phyloP scores from a whole-genome alignment of 2,797 vertebrate species.

The Dendrocincla fuliginosa region DNA sequence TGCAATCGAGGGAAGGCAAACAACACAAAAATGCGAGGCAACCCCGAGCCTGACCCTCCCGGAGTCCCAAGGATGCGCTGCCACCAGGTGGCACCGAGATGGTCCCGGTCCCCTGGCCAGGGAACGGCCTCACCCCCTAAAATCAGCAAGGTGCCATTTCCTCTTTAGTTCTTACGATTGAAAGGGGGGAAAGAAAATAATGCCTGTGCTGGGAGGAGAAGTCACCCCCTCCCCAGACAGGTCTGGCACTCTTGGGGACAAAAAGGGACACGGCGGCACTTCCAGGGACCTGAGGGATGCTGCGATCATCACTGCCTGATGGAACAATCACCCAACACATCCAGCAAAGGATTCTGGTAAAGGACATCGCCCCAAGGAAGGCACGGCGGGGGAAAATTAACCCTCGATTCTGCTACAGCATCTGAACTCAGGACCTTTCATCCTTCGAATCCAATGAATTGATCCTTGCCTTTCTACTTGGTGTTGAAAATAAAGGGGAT shows the following conservation, averaged over 20 bases:
- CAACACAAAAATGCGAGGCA: not conserved
- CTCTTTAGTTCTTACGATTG: not conserved
- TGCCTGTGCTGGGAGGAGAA: not conserved
- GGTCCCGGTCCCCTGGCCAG: not conserved
- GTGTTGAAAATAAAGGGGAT: not conserved
- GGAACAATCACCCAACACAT: conserved; percentile 10
- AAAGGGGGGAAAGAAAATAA: not conserved
- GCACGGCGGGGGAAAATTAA: conserved; percentile 36
- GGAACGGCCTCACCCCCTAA: fast-evolving
- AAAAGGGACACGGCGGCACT: not conserved
- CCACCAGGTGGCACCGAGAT: conserved; percentile 71
- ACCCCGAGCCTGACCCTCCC: not conserved
- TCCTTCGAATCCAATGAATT: not conserved
- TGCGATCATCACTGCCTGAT: not conserved
- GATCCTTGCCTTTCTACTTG: not conserved
- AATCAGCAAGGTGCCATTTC: not conserved
- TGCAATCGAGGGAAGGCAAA: not conserved
- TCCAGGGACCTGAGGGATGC: not conserved
- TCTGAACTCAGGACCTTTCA: not conserved
- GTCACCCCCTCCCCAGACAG: not conserved
- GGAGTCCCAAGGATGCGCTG: not conserved
- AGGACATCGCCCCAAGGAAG: conserved; percentile 36
- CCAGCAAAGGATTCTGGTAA: conserved; percentile 35
- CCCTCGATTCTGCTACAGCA: not conserved
- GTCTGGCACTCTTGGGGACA: not conserved